phyloP scores from a whole-genome alignment of 2,888 invertebrate species.

The Sicus ferrugineus region DNA sequence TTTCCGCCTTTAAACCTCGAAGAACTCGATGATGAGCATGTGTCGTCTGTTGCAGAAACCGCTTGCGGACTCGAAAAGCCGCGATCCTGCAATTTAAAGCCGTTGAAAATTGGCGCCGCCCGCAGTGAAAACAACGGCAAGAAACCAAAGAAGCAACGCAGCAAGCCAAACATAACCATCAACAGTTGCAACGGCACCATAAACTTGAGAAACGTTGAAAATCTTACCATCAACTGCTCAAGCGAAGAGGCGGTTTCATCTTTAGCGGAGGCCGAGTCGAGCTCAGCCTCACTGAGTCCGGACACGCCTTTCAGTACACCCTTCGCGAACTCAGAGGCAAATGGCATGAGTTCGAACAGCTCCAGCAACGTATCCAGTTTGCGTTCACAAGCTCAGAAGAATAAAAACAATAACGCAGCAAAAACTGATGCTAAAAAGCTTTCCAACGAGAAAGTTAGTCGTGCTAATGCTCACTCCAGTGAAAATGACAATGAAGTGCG shows the following conservation, averaged over 20 bases:
- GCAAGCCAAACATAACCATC: constrained; percentile 63
- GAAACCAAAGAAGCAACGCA: constrained; percentile 50
- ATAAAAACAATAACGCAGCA: constrained; percentile 39
- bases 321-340: constrained; percentile 44
- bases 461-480: constrained; percentile 25
- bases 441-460: constrained; percentile 22
- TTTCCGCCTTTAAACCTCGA: constrained; percentile 57
- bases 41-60: constrained; percentile 57
- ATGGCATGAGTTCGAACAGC: constrained; percentile 50
- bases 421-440: not conserved
- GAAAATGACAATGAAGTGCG: constrained; percentile 54
- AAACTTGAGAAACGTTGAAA: constrained; percentile 63
- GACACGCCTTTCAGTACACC: constrained; percentile 45
- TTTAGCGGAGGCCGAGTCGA: constrained; percentile 6
- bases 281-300: constrained; percentile 43
- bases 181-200: constrained; percentile 64
- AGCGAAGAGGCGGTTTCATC: constrained; percentile 52
- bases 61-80: constrained; percentile 53
- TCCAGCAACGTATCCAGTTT: constrained; percentile 56
- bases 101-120: constrained; percentile 42
- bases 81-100: constrained; percentile 17
- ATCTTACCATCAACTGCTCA: constrained; percentile 62
- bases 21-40: constrained; percentile 56
- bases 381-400: constrained; percentile 56
- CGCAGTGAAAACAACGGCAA: constrained; percentile 41